Evolutionary conservation across 2,888 invertebrate species (phyloP).

Genomic region (Ochlodes sylvanus): DNA sequence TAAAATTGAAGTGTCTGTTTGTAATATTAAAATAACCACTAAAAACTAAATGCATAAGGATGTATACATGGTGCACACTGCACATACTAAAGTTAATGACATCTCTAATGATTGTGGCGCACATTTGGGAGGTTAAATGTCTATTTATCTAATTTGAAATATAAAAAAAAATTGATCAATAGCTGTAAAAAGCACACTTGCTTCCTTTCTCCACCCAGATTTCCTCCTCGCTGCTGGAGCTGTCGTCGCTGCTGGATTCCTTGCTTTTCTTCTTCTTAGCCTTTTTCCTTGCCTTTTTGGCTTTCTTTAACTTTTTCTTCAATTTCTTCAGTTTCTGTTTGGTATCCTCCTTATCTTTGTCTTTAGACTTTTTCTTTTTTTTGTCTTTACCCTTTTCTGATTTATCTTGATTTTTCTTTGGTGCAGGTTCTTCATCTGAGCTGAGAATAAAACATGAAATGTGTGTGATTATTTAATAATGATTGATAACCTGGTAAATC

Average conservation of each 20-base stretch:
- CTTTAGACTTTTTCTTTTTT: constrained; percentile 73
- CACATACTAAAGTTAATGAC: no score
- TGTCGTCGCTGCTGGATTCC: constrained; percentile 69
- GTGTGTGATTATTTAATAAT: not conserved
- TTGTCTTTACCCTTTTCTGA: constrained; percentile 71
- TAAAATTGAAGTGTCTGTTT: no score
- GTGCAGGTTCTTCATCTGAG: constrained; percentile 75
- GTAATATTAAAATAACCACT: no score
- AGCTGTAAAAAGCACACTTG: constrained; percentile 51
- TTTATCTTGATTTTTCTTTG: constrained; percentile 50
- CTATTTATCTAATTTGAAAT: no score
- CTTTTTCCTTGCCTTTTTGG: constrained; percentile 82
- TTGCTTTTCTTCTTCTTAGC: constrained; percentile 76
- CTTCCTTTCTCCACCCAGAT: constrained; percentile 89
- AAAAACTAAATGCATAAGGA: no score
- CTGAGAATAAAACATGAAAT: constrained; percentile 50
- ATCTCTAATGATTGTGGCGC: no score
- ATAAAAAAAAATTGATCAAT: no score
- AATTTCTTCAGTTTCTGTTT: constrained; percentile 85
- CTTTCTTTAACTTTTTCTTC: constrained; percentile 80
- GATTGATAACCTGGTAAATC: no score
- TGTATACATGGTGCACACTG: no score
- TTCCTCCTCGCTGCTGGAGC: constrained; percentile 77
- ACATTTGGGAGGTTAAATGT: no score
- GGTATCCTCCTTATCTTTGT: constrained; percentile 77